These are phyloP conservation scores for Opisthograptis luteolata DNA, from an alignment of 2,888 invertebrate species.

Conservation along the genomic window DNA sequence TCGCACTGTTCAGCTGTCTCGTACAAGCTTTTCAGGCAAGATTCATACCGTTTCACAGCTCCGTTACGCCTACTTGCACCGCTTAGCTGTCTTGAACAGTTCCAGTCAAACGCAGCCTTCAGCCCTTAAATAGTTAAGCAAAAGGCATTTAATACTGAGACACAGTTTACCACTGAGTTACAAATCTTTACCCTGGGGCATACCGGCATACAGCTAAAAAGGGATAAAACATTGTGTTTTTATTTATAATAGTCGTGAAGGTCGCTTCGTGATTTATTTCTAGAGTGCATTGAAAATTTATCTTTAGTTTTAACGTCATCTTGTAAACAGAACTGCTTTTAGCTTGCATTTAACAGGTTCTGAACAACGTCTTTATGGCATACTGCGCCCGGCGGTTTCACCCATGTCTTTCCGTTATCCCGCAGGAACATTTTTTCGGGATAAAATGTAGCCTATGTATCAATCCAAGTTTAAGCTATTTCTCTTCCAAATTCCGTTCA, in stretches of 20 bases:
- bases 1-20: too few species aligned
- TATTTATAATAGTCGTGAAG: slow-evolving; percentile 9
- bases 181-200: slow-evolving; percentile 24
- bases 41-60: too few species aligned
- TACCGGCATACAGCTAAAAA: too few species aligned
- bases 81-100: too few species aligned
- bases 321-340: background rate
- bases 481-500: too few species aligned
- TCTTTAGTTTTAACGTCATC: background rate
- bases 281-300: slow-evolving; percentile 7
- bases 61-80: too few species aligned
- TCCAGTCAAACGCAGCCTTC: slow-evolving; percentile 18
- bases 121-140: slow-evolving; percentile 31
- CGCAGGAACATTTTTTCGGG: too few species aligned
- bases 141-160: slow-evolving; percentile 28
- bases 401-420: too few species aligned
- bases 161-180: slow-evolving; percentile 24
- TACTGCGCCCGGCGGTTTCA: too few species aligned
- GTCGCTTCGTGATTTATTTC: slow-evolving; percentile 20
- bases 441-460: too few species aligned
- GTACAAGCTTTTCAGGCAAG: too few species aligned
- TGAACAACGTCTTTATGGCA: background rate
- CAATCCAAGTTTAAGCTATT: too few species aligned
- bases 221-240: background rate
- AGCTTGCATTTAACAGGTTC: background rate